Evolutionary conservation across 2,888 invertebrate species (phyloP).

Genomic region (Bursaphelenchus okinawaensis): DNA sequence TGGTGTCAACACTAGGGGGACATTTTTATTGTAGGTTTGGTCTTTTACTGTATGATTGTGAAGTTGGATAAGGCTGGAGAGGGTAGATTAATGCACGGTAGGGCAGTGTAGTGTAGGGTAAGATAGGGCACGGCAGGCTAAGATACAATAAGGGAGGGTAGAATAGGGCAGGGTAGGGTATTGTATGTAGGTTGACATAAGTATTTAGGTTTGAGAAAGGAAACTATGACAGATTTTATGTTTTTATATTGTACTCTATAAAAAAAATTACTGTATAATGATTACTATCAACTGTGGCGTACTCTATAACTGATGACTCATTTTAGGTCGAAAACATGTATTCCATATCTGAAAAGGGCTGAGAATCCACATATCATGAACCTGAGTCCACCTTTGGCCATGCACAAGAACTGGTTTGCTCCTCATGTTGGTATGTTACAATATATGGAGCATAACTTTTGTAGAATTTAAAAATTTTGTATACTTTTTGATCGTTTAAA

Average conservation of each 20-base stretch:
- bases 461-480: not conserved
- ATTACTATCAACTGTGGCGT: not conserved
- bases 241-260: too few species aligned
- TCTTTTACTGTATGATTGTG: not conserved
- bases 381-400: slow-evolving; percentile 83
- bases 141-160: too few species aligned
- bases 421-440: slow-evolving; percentile 58
- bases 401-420: slow-evolving; percentile 77
- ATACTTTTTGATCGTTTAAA: not conserved
- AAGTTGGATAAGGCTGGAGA: not conserved
- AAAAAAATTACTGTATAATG: too few species aligned
- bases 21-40: slow-evolving; percentile 77
- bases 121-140: too few species aligned
- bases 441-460: not conserved
- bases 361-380: slow-evolving; percentile 91
- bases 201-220: too few species aligned
- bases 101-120: too few species aligned
- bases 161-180: too few species aligned
- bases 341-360: slow-evolving; percentile 77
- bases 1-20: slow-evolving; percentile 84
- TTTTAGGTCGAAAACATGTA: slow-evolving; percentile 71
- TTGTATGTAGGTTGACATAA: too few species aligned
- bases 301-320: not conserved
- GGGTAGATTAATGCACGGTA: too few species aligned
- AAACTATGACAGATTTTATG: too few species aligned